Conservation (phyloP, 1,140 invertebrate species). For the Monomorium pharaonis region DNA sequence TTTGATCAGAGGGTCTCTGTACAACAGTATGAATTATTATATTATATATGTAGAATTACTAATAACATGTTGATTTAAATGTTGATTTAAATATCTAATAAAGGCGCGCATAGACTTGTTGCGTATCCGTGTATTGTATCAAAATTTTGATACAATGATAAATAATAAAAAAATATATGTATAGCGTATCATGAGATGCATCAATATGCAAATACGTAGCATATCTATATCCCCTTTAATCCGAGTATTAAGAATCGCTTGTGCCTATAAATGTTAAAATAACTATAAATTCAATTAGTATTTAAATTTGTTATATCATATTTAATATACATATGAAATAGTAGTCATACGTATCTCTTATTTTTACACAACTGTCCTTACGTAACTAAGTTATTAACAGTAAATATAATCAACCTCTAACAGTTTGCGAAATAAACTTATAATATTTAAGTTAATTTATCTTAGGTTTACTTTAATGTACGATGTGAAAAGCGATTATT, state of each 20-base stretch:
- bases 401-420: slow-evolving; percentile 6
- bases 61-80: background rate
- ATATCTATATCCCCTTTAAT: background rate
- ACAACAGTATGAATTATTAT: background rate
- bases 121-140: too few relatives aligned
- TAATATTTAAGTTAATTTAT: slow-evolving; percentile 51
- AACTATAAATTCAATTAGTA: slow-evolving; percentile 15
- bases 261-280: background rate
- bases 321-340: too few relatives aligned
- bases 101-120: too few relatives aligned
- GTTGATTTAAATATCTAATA: slow-evolving; percentile 15
- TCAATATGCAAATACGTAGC: too few relatives aligned
- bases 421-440: background rate
- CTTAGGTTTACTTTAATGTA: slow-evolving; percentile 15
- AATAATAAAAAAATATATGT: too few relatives aligned
- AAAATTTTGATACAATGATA: too few relatives aligned
- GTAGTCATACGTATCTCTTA: slow-evolving; percentile 16
- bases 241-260: slow-evolving; percentile 7
- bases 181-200: too few relatives aligned
- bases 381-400: slow-evolving; percentile 9
- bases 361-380: background rate
- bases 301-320: slow-evolving; percentile 6
- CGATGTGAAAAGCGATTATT: slow-evolving; percentile 14
- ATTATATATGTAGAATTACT: background rate
- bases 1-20: too few relatives aligned